Evolutionary conservation across 2,888 invertebrate genomes (phyloP).

Genomic region (Nephrotoma flavescens): DNA sequence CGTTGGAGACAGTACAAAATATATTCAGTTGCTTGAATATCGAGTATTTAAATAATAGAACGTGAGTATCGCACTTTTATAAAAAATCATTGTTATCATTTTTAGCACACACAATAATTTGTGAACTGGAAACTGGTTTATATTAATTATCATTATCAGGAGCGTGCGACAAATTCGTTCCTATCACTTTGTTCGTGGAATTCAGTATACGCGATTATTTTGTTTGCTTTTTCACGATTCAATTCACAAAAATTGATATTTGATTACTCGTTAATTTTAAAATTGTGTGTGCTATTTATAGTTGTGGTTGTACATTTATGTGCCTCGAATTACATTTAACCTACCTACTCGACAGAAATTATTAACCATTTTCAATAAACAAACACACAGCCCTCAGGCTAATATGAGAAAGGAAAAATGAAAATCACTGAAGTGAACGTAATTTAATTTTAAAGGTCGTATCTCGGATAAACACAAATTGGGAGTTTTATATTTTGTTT

Average conservation of each 20-base stretch:
- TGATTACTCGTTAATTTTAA: background rate
- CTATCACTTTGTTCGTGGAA: background rate
- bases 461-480: background rate
- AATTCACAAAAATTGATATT: background rate
- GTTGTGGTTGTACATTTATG: background rate
- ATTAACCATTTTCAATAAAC: background rate
- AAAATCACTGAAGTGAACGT: background rate
- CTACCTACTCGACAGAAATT: background rate
- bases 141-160: background rate
- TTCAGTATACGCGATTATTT: background rate
- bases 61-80: constrained; percentile 14
- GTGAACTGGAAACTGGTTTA: background rate
- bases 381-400: background rate
- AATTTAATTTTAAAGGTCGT: background rate
- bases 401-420: background rate
- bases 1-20: constrained; percentile 39
- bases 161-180: no score
- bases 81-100: background rate
- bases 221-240: background rate
- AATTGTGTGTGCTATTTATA: background rate
- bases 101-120: background rate
- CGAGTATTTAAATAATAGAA: constrained; percentile 46
- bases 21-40: constrained; percentile 54
- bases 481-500: background rate
- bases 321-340: background rate